Conservation (phyloP, 2,113 vertebrate species). For the Grammomys dolichurus region DNA sequence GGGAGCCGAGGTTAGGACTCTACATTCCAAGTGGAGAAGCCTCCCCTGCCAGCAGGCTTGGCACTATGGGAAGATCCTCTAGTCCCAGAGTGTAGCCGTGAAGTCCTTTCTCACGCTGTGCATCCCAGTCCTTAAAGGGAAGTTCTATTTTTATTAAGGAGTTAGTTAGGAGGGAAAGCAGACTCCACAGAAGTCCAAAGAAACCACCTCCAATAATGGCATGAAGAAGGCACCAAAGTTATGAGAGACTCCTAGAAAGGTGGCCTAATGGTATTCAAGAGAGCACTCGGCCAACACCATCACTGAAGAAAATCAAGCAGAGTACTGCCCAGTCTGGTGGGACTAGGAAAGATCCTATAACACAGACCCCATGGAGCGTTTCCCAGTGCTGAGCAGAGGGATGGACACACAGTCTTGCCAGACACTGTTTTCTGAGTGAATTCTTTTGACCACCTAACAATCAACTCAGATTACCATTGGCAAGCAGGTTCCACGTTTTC, state of each 20-base stretch:
- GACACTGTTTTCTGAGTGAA: not conserved
- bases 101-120: not conserved
- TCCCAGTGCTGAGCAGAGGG: not conserved
- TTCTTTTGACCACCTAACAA: not conserved
- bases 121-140: not conserved
- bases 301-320: not conserved
- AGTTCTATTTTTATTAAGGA: constrained; percentile 14
- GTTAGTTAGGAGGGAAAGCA: not conserved
- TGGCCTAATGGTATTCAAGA: not conserved
- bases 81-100: not conserved
- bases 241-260: not conserved
- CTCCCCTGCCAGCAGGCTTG: not conserved
- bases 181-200: not conserved
- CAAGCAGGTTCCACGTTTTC: constrained; percentile 6
- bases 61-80: not conserved
- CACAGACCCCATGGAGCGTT: not conserved
- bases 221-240: not conserved
- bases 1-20: not conserved
- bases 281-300: not conserved
- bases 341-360: not conserved
- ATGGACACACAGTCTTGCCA: not conserved
- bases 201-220: not conserved
- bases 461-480: not conserved
- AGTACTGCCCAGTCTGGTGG: not conserved
- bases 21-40: not conserved